Evolutionary conservation across 2,797 vertebrate genomes (phyloP).

Genomic region (Centropyge bicolor): DNA sequence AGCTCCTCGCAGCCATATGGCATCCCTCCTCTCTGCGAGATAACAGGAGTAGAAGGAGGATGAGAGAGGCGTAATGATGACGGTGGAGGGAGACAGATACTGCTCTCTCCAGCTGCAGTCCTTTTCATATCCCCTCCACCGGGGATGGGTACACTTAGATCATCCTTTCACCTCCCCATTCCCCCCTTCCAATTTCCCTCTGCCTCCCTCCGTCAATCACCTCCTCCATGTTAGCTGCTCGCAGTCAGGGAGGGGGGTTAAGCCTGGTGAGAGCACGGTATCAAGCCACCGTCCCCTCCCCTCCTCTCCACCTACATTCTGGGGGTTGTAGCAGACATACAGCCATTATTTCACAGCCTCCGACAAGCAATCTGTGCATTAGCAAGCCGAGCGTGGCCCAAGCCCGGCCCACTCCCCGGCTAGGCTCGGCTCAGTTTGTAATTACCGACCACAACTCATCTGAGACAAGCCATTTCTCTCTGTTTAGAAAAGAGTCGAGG

Average conservation of each 20-base stretch:
- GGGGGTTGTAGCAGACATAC: slow-evolving; percentile 50
- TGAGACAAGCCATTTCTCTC: slow-evolving; percentile 53
- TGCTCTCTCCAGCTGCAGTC: slow-evolving; percentile 57
- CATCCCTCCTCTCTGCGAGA: slow-evolving; percentile 61
- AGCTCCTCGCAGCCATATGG: slow-evolving; percentile 61
- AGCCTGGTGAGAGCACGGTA: neutral
- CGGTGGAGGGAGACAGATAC: slow-evolving; percentile 48
- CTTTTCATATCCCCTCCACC: slow-evolving; percentile 55
- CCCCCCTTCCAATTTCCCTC: neutral
- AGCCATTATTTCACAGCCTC: slow-evolving; percentile 68
- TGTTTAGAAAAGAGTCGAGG: slow-evolving; percentile 32
- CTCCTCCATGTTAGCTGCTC: slow-evolving; percentile 43
- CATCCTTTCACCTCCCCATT: slow-evolving; percentile 35
- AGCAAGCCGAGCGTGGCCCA: slow-evolving; percentile 68
- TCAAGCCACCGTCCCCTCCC: slow-evolving; percentile 10
- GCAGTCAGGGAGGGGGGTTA: slow-evolving; percentile 14
- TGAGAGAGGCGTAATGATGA: slow-evolving; percentile 69
- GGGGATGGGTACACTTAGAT: slow-evolving; percentile 56
- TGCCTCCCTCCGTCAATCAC: slow-evolving; percentile 31
- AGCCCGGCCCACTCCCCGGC: slow-evolving; percentile 55
- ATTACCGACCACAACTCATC: slow-evolving; percentile 72
- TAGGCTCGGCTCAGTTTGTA: slow-evolving; percentile 68
- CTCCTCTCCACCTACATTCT: slow-evolving; percentile 53
- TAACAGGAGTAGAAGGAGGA: slow-evolving; percentile 62
- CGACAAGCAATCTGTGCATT: slow-evolving; percentile 77